Conservation (phyloP, 1,140 invertebrate genomes). For the Adoxophyes honmai region DNA sequence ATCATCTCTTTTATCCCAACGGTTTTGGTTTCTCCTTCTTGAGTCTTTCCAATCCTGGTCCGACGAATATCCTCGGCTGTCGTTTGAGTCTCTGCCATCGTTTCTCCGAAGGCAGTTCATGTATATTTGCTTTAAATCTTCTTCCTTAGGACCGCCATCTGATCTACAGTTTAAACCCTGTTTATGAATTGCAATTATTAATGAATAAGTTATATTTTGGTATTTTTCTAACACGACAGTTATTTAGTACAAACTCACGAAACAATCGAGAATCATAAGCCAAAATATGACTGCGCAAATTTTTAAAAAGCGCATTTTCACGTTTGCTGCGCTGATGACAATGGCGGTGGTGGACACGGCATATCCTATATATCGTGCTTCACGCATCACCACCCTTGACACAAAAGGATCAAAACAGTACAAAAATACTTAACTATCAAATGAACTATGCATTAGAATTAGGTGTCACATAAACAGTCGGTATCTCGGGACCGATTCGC, state of each 20-base stretch:
- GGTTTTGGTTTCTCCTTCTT: conserved; percentile 28
- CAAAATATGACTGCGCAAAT: conserved; percentile 26
- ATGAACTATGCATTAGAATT: neutral
- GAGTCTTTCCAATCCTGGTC: conserved; percentile 43
- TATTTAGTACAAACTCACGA: conserved; percentile 31
- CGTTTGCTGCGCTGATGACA: conserved; percentile 14
- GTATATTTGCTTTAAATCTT: conserved; percentile 60
- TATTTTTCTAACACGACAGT: neutral
- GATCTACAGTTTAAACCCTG: conserved; percentile 70
- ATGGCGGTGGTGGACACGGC: neutral
- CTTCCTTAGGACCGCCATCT: conserved; percentile 67
- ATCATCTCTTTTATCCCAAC: conserved; percentile 32
- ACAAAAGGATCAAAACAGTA: conserved; percentile 1
- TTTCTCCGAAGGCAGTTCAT: conserved; percentile 50
- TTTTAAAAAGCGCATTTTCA: conserved; percentile 34
- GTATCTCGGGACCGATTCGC: no score
- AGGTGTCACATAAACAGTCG: neutral
- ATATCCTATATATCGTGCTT: conserved; percentile 26
- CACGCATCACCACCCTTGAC: conserved; percentile 32
- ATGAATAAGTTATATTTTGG: conserved; percentile 15
- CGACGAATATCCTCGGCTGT: conserved; percentile 21
- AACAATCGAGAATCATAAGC: conserved; percentile 28
- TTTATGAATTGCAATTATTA: neutral
- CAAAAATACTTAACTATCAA: neutral
- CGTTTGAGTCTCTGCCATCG: conserved; percentile 36